A percentile compares a stretch with the other conserved stretches of the same genome.
Conservation (phyloP, 2,888 invertebrate genomes). For the Podotricha telesiphe region DNA sequence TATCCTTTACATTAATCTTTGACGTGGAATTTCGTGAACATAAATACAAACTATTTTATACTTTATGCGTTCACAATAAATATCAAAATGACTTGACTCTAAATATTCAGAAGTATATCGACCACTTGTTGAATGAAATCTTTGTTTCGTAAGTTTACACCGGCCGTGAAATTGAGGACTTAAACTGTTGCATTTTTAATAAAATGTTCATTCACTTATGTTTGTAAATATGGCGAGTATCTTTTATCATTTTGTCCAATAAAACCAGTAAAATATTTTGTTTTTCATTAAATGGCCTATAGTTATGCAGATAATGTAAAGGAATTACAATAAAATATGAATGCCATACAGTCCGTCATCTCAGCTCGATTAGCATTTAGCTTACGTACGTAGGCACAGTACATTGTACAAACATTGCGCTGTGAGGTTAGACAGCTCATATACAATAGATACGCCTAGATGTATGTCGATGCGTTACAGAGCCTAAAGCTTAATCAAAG, state of each 20-base stretch:
- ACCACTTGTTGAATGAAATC: slow-evolving; percentile 79
- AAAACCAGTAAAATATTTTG: too few relatives aligned
- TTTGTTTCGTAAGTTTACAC: slow-evolving; percentile 70
- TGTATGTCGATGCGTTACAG: slow-evolving; percentile 13
- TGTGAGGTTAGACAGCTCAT: slow-evolving; percentile 26
- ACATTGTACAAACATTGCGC: slow-evolving; percentile 21
- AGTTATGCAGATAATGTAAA: background rate
- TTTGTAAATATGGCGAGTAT: slow-evolving; percentile 2
- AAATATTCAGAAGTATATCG: slow-evolving; percentile 39
- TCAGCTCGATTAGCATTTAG: slow-evolving; percentile 28
- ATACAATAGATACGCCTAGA: background rate
- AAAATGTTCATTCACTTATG: slow-evolving; percentile 18
- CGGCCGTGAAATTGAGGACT: slow-evolving; percentile 52
- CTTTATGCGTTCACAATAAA: slow-evolving; percentile 28
- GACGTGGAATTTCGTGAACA: slow-evolving; percentile 9
- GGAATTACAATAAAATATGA: slow-evolving; percentile 28
- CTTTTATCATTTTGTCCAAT: background rate
- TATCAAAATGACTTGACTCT: slow-evolving; percentile 30
- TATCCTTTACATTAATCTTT: slow-evolving; percentile 15
- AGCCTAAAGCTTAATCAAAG: slow-evolving; percentile 10
- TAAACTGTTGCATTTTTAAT: slow-evolving; percentile 55
- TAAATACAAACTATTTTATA: slow-evolving; percentile 15
- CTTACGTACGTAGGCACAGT: slow-evolving; percentile 25
- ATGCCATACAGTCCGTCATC: slow-evolving; percentile 24
- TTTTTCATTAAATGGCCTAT: background rate